Percentiles rank a stretch among this genome's conserved stretches.
Evolutionary conservation across 2,888 invertebrate genomes (phyloP).

Genomic region (Protodeltote pygarga): DNA sequence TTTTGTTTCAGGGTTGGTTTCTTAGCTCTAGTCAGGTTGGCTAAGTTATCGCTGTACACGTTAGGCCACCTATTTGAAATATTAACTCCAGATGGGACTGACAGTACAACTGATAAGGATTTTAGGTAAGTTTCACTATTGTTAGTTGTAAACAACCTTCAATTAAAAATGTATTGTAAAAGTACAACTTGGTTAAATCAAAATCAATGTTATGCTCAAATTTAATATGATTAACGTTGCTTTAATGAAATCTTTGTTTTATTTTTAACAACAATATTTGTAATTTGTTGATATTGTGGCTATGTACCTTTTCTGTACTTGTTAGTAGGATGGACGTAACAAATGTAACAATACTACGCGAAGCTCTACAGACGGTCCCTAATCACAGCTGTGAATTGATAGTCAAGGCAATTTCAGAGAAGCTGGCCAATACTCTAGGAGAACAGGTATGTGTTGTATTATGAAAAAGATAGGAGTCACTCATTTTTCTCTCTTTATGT

Average conservation of each 20-base stretch:
- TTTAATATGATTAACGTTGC: no score
- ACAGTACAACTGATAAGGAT: slow-evolving; percentile 73
- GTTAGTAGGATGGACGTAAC: slow-evolving; percentile 83
- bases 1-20: slow-evolving; percentile 91
- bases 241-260: no score
- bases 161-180: no score
- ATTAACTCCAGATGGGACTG: slow-evolving; percentile 84
- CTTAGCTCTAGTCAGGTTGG: slow-evolving; percentile 94
- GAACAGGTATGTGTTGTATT: slow-evolving; percentile 88
- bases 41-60: slow-evolving; percentile 95
- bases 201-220: no score
- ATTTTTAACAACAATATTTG: no score
- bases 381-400: slow-evolving; percentile 94
- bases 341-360: slow-evolving; percentile 90
- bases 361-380: slow-evolving; percentile 94
- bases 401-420: slow-evolving; percentile 93
- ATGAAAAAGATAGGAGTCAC: no score
- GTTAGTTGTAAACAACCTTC: no score
- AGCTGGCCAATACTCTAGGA: slow-evolving; percentile 93
- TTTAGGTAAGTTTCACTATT: slow-evolving; percentile 63
- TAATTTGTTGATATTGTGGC: no score
- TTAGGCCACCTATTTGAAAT: slow-evolving; percentile 93
- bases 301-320: no score
- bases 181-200: no score
- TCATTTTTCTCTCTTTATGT: no score